phyloP scores from a whole-genome alignment of 2,888 invertebrate species.

The Nymphalis polychloros region DNA sequence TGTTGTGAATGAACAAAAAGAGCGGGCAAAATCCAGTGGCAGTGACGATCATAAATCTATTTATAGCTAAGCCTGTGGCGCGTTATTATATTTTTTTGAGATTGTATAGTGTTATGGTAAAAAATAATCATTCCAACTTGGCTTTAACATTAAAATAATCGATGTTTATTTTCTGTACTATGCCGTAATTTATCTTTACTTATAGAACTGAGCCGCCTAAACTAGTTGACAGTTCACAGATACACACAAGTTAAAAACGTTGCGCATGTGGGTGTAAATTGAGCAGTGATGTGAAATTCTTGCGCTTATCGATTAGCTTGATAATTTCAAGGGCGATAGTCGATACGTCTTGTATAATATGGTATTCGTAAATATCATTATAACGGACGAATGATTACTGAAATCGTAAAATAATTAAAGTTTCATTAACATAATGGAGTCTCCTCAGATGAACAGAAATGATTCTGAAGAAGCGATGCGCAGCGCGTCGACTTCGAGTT shows the following conservation, averaged over 20 bases:
- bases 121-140: slow-evolving; percentile 43
- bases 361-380: background rate
- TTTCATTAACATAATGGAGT: slow-evolving; percentile 53
- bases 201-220: slow-evolving; percentile 61
- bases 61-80: slow-evolving; percentile 68
- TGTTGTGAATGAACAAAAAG: slow-evolving; percentile 65
- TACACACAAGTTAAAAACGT: slow-evolving; percentile 53
- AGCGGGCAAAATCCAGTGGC: slow-evolving; percentile 72
- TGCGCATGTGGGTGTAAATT: slow-evolving; percentile 66
- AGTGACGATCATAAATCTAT: slow-evolving; percentile 71
- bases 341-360: slow-evolving; percentile 44
- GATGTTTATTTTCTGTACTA: slow-evolving; percentile 35
- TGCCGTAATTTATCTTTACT: slow-evolving; percentile 29
- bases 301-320: slow-evolving; percentile 76
- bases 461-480: slow-evolving; percentile 48
- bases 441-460: slow-evolving; percentile 46
- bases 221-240: slow-evolving; percentile 76
- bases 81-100: slow-evolving; percentile 57
- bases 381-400: slow-evolving; percentile 7
- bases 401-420: slow-evolving; percentile 13
- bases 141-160: slow-evolving; percentile 40
- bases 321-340: slow-evolving; percentile 71
- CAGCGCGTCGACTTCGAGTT: slow-evolving; percentile 52
- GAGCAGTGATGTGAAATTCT: slow-evolving; percentile 74
- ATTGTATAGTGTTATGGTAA: slow-evolving; percentile 41